phyloP scores from a whole-genome alignment of 2,113 vertebrate species.

The Corynorhinus townsendii region DNA sequence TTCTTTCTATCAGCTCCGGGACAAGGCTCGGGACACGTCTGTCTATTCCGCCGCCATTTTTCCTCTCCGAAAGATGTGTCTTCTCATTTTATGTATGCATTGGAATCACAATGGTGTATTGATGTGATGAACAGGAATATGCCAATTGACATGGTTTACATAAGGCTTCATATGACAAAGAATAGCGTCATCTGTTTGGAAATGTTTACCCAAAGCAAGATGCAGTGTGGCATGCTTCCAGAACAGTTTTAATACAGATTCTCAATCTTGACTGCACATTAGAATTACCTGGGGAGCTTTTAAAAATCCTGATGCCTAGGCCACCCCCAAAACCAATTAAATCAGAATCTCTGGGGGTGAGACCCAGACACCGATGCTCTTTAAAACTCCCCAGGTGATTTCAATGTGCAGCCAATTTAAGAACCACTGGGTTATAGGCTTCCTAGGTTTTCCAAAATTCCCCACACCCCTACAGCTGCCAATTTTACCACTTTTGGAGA shows the following conservation, averaged over 20 bases:
- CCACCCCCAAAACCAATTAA: slow-evolving; percentile 53
- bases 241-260: slow-evolving; percentile 16
- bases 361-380: neutral
- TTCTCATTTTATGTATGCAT: neutral
- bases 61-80: neutral
- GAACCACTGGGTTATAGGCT: slow-evolving; percentile 9
- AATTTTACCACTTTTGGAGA: slow-evolving; percentile 19
- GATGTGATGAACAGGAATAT: neutral
- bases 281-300: slow-evolving; percentile 34
- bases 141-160: neutral
- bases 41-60: too few species aligned
- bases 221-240: neutral
- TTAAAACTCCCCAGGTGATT: slow-evolving; percentile 24
- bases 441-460: slow-evolving; percentile 1
- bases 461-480: neutral
- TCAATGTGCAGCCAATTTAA: slow-evolving; percentile 25
- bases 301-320: slow-evolving; percentile 34
- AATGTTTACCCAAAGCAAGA: slow-evolving; percentile 12
- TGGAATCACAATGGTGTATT: neutral
- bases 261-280: neutral
- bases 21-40: too few species aligned
- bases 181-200: neutral
- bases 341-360: slow-evolving; percentile 9
- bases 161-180: neutral
- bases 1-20: too few species aligned